phyloP scores from a whole-genome alignment of 1,140 invertebrate species.

The Holcopasites calliopsidis region DNA sequence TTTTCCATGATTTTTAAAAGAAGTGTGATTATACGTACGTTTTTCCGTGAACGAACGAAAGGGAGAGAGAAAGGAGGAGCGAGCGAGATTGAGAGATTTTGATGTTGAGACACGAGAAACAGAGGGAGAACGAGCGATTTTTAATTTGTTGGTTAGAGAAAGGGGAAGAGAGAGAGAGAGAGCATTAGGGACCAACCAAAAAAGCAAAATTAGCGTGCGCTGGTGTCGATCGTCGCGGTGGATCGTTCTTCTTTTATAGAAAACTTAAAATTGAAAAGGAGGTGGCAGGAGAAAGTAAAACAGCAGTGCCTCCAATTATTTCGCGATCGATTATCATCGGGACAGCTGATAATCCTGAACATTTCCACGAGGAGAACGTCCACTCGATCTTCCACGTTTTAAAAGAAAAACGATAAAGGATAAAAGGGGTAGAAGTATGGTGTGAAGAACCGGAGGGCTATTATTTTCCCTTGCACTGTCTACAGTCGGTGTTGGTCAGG shows the following conservation, averaged over 20 bases:
- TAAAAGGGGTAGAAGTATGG: not conserved
- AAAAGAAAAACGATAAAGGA: not conserved
- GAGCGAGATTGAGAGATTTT: constrained; percentile 1
- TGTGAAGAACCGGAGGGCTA: not conserved
- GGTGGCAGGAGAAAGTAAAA: not conserved
- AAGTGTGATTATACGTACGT: constrained; percentile 5
- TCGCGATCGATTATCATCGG: constrained; percentile 11
- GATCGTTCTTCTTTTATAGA: constrained; percentile 53
- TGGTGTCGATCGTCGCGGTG: constrained; percentile 61
- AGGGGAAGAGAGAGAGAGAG: constrained; percentile 15
- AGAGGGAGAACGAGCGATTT: not conserved
- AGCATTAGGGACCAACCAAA: constrained; percentile 71
- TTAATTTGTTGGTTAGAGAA: not conserved
- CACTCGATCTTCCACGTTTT: not conserved
- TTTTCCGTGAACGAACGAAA: constrained; percentile 38
- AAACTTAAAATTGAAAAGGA: not conserved
- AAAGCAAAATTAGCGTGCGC: constrained; percentile 20
- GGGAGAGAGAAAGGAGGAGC: constrained; percentile 3
- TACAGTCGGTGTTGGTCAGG: constrained; percentile 26
- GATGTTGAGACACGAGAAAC: not conserved
- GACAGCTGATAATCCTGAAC: constrained; percentile 5
- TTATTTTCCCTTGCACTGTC: constrained; percentile 29
- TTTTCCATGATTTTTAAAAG: not conserved
- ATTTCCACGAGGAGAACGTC: not conserved
- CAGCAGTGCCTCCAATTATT: constrained; percentile 37